A percentile compares a stretch with the other conserved stretches of the same genome.
Evolutionary conservation across 1,140 invertebrate genomes (phyloP).

Genomic region (Arctopsyche grandis): DNA sequence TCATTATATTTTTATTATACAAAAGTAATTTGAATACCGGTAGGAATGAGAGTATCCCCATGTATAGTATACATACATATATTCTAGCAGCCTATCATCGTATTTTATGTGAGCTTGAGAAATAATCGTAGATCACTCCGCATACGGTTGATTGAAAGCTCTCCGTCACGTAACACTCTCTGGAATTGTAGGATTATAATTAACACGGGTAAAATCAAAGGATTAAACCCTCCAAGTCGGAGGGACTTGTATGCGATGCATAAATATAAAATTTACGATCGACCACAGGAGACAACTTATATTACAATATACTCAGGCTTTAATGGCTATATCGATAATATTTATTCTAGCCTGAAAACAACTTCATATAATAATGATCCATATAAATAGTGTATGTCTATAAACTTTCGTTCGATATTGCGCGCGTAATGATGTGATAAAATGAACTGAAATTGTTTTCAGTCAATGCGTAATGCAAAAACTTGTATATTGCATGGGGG

Average conservation of each 20-base stretch:
- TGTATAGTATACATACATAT: too few relatives aligned
- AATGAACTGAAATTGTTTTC: too few relatives aligned
- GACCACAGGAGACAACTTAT: background rate
- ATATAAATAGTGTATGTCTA: too few relatives aligned
- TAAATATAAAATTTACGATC: conserved; percentile 15
- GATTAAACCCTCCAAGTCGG: background rate
- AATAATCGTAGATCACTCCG: background rate
- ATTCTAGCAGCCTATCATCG: background rate
- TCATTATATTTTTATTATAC: too few relatives aligned
- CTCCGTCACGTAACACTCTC: conserved; percentile 16
- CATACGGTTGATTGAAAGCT: background rate
- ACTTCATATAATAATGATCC: too few relatives aligned
- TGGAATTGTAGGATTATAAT: background rate
- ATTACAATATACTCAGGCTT: too few relatives aligned
- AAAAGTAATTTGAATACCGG: too few relatives aligned
- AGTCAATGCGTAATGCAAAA: too few relatives aligned
- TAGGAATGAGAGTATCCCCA: too few relatives aligned
- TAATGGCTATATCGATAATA: conserved; percentile 14
- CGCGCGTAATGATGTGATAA: too few relatives aligned
- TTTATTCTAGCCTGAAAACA: background rate
- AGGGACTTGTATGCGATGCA: background rate
- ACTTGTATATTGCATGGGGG: too few relatives aligned
- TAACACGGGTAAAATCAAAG: conserved; percentile 26
- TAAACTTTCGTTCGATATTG: too few relatives aligned
- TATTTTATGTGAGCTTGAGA: background rate